These are phyloP conservation scores for Calliopum simillimum DNA, from an alignment of 2,888 invertebrate species.

Conservation along the genomic window DNA sequence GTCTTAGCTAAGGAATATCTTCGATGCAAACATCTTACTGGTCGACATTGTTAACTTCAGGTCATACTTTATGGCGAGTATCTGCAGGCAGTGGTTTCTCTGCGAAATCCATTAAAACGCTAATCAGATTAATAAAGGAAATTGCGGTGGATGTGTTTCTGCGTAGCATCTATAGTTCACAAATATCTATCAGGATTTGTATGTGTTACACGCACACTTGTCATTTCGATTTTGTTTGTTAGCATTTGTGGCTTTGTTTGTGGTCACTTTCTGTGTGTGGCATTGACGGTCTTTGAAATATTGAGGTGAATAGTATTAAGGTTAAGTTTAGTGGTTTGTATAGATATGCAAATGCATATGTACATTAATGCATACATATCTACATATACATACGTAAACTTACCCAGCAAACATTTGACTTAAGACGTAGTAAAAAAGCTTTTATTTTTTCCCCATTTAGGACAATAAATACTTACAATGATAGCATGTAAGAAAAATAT, in stretches of 20 bases:
- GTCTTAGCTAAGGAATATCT: neutral
- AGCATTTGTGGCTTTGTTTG: neutral
- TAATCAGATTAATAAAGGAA: constrained; percentile 13
- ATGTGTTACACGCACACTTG: neutral
- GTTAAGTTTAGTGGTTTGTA: constrained; percentile 6
- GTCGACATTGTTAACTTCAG: neutral
- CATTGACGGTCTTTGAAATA: neutral
- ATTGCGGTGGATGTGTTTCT: neutral
- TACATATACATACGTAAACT: too few species aligned
- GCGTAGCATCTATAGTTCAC: neutral
- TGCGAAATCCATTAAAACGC: neutral
- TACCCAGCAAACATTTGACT: too few species aligned
- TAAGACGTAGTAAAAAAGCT: too few species aligned
- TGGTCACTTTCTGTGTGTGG: neutral
- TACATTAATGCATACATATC: neutral
- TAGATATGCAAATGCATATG: too few species aligned
- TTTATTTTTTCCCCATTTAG: too few species aligned
- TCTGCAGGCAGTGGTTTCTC: neutral
- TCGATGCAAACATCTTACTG: neutral
- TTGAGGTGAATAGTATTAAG: neutral
- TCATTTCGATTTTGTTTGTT: neutral
- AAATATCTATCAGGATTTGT: neutral
- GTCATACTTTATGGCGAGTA: neutral
- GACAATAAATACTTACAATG: too few species aligned
- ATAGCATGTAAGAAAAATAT: too few species aligned